Evolutionary conservation across 2,113 vertebrate genomes (phyloP).

Genomic region (Ploceus nigricollis): DNA sequence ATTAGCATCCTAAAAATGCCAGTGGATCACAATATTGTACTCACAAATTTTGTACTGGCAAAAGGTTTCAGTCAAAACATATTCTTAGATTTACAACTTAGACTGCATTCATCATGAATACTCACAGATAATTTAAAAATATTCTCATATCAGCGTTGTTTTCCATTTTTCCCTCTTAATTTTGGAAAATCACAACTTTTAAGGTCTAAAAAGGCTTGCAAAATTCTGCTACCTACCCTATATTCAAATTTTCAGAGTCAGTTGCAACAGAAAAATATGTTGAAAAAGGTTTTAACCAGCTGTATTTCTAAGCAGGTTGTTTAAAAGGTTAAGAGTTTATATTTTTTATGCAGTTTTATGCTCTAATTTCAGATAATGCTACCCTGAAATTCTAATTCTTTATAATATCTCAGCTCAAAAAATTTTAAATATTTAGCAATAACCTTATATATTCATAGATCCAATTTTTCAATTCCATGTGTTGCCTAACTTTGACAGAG

Average conservation of each 20-base stretch:
- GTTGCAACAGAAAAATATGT: not conserved
- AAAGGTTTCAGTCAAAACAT: not conserved
- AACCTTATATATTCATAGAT: not conserved
- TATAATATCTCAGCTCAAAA: not conserved
- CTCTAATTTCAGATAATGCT: not conserved
- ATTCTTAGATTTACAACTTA: not conserved
- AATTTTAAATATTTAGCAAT: not conserved
- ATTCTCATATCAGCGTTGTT: not conserved
- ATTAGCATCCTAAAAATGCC: not conserved
- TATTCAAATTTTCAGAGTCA: not conserved
- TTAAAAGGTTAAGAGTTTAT: not conserved
- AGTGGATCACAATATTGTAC: not conserved
- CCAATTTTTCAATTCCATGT: not conserved
- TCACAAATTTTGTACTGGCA: not conserved
- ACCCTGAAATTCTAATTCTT: not conserved
- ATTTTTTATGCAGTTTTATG: not conserved
- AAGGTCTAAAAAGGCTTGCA: not conserved
- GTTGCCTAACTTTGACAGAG: not conserved
- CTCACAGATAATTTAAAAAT: not conserved
- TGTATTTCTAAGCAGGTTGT: not conserved
- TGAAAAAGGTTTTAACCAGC: not conserved
- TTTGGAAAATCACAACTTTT: not conserved
- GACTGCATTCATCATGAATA: rapidly evolving
- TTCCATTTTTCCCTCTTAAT: not conserved
- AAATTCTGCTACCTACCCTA: not conserved